Conservation (phyloP, 2,797 vertebrate species). For the Schizopygopsis pylzovi region DNA sequence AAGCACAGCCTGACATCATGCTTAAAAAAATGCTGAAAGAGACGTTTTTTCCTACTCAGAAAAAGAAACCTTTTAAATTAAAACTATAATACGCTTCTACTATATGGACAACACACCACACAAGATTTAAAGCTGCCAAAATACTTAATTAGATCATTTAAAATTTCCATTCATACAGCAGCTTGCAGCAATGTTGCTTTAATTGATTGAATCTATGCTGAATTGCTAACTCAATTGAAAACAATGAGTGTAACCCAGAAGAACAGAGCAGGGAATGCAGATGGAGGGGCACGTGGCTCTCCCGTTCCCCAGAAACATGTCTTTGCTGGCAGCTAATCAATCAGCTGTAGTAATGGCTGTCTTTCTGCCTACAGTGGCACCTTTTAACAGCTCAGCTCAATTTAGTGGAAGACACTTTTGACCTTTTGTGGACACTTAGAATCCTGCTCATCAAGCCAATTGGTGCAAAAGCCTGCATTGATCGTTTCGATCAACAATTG, state of each 20-base stretch:
- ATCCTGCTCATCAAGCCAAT: constrained; percentile 24
- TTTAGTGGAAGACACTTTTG: constrained; percentile 65
- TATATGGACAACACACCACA: constrained; percentile 56
- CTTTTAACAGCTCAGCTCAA: constrained; percentile 58
- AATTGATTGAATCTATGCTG: constrained; percentile 76
- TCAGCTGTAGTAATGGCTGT: constrained; percentile 57
- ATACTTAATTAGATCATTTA: constrained; percentile 75
- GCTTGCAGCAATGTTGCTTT: constrained; percentile 72
- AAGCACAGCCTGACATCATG: not conserved
- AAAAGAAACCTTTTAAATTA: not conserved
- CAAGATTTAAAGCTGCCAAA: constrained; percentile 67
- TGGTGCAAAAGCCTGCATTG: constrained; percentile 28
- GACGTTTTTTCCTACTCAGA: not conserved
- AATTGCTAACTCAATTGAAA: constrained; percentile 76
- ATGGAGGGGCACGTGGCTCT: constrained; percentile 49
- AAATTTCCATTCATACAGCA: constrained; percentile 77
- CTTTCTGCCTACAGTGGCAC: constrained; percentile 56
- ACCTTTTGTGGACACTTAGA: constrained; percentile 64
- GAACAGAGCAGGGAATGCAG: constrained; percentile 70
- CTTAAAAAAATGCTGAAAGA: not conserved
- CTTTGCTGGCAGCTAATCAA: constrained; percentile 65
- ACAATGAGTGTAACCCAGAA: constrained; percentile 73
- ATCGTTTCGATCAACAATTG: not conserved
- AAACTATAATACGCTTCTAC: constrained; percentile 33
- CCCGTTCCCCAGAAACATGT: constrained; percentile 61